Percentiles rank a stretch among this genome's conserved stretches.
These are phyloP conservation scores for Amphiprion clarkii DNA, from an alignment of 2,797 vertebrate genomes.

Conservation along the genomic window DNA sequence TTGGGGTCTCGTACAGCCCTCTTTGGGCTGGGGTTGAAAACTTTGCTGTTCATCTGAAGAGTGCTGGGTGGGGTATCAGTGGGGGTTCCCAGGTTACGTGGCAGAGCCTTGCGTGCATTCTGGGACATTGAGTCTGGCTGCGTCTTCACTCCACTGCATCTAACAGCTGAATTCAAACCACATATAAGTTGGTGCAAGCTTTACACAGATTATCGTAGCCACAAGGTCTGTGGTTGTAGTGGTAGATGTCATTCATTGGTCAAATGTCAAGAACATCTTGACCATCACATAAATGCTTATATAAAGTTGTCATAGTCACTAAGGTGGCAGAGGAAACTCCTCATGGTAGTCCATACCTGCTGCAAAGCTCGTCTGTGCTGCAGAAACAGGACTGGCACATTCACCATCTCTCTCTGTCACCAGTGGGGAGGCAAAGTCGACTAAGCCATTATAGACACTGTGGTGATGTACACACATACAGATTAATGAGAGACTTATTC, in stretches of 20 bases:
- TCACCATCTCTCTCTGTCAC: conserved; percentile 94
- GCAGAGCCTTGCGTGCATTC: conserved; percentile 92
- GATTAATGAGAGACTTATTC: background rate
- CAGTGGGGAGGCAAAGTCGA: conserved; percentile 97
- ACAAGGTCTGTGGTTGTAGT: background rate
- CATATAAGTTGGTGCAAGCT: background rate
- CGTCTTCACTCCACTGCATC: conserved; percentile 94
- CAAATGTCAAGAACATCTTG: background rate
- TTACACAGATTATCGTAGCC: background rate
- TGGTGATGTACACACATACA: background rate
- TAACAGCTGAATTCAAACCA: conserved; percentile 86
- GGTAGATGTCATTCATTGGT: background rate
- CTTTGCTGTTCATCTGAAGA: conserved; percentile 90
- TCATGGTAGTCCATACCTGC: conserved; percentile 86
- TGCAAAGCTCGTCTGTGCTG: conserved; percentile 92
- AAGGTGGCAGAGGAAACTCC: no score
- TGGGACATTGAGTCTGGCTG: conserved; percentile 99
- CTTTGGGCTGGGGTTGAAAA: conserved; percentile 95
- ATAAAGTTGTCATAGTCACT: no score
- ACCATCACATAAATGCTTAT: no score
- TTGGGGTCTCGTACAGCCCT: conserved; percentile 97
- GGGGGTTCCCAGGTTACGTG: conserved; percentile 94
- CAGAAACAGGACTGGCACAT: conserved; percentile 92
- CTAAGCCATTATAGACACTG: conserved; percentile 97
- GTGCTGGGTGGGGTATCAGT: conserved; percentile 94